Evolutionary conservation across 2,888 invertebrate genomes (phyloP).

Genomic region (Thalpophila matura): DNA sequence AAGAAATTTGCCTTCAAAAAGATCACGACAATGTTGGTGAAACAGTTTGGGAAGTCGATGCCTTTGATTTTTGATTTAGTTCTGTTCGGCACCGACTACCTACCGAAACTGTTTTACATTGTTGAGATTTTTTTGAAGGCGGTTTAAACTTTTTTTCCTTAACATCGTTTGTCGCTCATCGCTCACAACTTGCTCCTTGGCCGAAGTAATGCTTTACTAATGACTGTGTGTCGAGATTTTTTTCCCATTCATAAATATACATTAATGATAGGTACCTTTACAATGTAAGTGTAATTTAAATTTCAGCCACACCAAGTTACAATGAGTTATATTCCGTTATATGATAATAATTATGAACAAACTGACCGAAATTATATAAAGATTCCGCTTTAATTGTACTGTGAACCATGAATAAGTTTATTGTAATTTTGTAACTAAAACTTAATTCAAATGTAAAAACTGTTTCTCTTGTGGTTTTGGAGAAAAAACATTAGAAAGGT

Average conservation of each 20-base stretch:
- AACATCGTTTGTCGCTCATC: slow-evolving; percentile 13
- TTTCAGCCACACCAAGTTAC: slow-evolving; percentile 65
- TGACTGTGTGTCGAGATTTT: slow-evolving; percentile 88
- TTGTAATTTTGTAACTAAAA: too few species aligned
- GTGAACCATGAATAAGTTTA: neutral
- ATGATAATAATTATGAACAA: slow-evolving; percentile 37
- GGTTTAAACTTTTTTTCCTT: too few species aligned
- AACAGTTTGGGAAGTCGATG: too few species aligned
- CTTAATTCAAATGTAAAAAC: slow-evolving; percentile 6
- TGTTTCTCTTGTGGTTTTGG: neutral
- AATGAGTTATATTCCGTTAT: too few species aligned
- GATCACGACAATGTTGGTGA: too few species aligned
- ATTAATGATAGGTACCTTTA: slow-evolving; percentile 83
- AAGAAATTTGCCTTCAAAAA: too few species aligned
- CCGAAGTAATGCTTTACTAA: slow-evolving; percentile 85
- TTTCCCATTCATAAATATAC: slow-evolving; percentile 88
- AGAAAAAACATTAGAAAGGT: neutral
- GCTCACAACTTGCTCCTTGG: slow-evolving; percentile 61
- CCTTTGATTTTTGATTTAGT: too few species aligned
- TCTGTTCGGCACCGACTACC: too few species aligned
- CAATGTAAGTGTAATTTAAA: slow-evolving; percentile 79
- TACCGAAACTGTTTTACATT: too few species aligned
- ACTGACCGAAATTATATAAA: slow-evolving; percentile 29
- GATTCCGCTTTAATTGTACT: neutral
- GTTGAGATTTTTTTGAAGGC: too few species aligned